Evolutionary conservation across 2,888 invertebrate species (phyloP).

Genomic region (Caenorhabditis doughertyi): DNA sequence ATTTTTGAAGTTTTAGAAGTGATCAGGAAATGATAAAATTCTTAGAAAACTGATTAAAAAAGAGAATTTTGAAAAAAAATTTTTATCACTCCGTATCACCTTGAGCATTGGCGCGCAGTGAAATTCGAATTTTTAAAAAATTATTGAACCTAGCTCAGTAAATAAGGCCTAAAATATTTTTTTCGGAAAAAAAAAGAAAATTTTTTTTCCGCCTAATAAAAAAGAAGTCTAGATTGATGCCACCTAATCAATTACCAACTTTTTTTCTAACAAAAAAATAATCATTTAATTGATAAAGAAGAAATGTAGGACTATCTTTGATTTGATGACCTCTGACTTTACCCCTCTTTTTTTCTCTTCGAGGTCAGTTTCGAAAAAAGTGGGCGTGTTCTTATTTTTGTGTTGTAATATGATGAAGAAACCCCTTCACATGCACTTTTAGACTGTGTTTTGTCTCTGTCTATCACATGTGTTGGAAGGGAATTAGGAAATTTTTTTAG

Average conservation of each 20-base stretch:
- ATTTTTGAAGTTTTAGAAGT: not conserved
- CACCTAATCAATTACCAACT: not conserved
- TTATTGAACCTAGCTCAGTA: no score
- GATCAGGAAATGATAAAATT: no score
- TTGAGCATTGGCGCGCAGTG: no score
- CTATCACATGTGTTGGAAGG: no score
- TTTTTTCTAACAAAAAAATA: not conserved
- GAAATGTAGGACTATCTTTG: constrained; percentile 14
- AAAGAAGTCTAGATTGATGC: not conserved
- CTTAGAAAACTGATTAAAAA: no score
- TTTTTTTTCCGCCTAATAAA: not conserved
- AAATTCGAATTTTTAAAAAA: no score
- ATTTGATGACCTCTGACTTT: constrained; percentile 48
- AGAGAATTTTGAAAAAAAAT: no score
- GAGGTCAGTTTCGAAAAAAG: constrained; percentile 10
- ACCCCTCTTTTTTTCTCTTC: not conserved
- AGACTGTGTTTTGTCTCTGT: no score
- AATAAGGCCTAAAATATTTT: not conserved
- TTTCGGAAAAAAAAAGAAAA: not conserved
- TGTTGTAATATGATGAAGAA: not conserved
- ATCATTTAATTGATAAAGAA: not conserved
- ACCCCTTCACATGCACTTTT: not conserved
- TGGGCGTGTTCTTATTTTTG: not conserved
- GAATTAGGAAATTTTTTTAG: no score
- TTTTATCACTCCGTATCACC: no score